A percentile compares a stretch with the other conserved stretches of the same genome.
These are phyloP conservation scores for Neomicropteryx cornuta DNA, from an alignment of 1,140 invertebrate species.

Conservation along the genomic window DNA sequence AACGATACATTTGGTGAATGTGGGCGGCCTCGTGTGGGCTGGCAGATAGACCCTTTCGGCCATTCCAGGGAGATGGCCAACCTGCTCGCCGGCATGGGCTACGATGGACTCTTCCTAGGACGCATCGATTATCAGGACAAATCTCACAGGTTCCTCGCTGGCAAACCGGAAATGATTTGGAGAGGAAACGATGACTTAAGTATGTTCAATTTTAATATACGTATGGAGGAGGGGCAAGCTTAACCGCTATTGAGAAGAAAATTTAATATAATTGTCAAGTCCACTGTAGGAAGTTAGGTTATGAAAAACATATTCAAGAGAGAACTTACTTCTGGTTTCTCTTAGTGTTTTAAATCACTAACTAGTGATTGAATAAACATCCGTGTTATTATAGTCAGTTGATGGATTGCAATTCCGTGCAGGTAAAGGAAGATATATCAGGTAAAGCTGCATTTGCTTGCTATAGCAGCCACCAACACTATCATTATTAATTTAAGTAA, in stretches of 20 bases:
- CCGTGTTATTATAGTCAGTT: too few species aligned
- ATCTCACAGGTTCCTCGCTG: conserved; percentile 40
- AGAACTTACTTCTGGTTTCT: too few species aligned
- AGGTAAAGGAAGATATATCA: too few species aligned
- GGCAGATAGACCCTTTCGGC: conserved; percentile 93
- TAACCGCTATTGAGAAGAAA: background rate
- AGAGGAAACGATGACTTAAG: conserved; percentile 57
- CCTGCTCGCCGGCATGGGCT: conserved; percentile 72
- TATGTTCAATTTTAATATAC: conserved; percentile 17
- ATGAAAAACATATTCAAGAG: too few species aligned
- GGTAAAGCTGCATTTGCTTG: too few species aligned
- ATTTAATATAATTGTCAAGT: background rate
- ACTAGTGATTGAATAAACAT: too few species aligned
- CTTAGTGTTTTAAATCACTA: too few species aligned
- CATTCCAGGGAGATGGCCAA: conserved; percentile 83
- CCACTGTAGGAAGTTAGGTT: too few species aligned
- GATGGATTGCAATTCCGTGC: too few species aligned
- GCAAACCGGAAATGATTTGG: conserved; percentile 82
- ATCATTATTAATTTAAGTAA: too few species aligned
- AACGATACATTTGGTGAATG: conserved; percentile 78
- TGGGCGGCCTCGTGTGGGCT: conserved; percentile 67
- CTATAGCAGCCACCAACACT: too few species aligned
- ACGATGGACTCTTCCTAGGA: conserved; percentile 80
- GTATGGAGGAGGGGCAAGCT: background rate
- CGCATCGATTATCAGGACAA: conserved; percentile 87